Evolutionary conservation across 2,113 vertebrate species (phyloP).

Genomic region (Leptobrachium leishanense): DNA sequence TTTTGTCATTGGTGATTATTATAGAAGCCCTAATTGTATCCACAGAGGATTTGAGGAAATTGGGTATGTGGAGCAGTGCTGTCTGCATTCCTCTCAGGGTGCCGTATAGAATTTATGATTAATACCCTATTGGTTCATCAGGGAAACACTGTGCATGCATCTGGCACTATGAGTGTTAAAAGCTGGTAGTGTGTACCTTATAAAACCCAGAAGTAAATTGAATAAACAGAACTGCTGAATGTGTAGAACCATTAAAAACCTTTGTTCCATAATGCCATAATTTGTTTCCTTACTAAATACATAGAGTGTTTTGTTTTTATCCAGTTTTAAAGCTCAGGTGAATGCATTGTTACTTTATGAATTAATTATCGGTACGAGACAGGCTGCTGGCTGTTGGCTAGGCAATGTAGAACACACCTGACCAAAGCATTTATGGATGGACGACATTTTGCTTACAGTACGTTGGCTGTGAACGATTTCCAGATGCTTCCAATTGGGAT

Average conservation of each 20-base stretch:
- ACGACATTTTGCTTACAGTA: neutral
- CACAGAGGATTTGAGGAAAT: neutral
- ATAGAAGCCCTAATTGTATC: neutral
- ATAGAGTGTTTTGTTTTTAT: too few species aligned
- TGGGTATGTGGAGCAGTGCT: neutral
- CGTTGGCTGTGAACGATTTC: neutral
- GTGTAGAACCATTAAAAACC: too few species aligned
- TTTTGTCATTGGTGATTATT: neutral
- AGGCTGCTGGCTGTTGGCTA: neutral
- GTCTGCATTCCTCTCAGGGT: neutral
- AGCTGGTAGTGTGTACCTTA: too few species aligned
- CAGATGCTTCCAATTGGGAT: neutral
- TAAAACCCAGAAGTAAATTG: too few species aligned
- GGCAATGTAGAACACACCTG: neutral
- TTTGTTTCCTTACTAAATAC: too few species aligned
- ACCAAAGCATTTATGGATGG: neutral
- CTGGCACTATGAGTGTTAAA: too few species aligned
- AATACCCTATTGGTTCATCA: too few species aligned
- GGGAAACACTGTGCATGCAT: too few species aligned
- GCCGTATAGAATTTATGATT: neutral
- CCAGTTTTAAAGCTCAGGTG: too few species aligned
- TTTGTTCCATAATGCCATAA: too few species aligned
- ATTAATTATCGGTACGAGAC: neutral
- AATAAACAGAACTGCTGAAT: too few species aligned
- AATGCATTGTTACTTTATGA: too few species aligned